Conservation (phyloP, 37 sponge, comb jelly and placozoan species). For the Agelas oroides region DNA sequence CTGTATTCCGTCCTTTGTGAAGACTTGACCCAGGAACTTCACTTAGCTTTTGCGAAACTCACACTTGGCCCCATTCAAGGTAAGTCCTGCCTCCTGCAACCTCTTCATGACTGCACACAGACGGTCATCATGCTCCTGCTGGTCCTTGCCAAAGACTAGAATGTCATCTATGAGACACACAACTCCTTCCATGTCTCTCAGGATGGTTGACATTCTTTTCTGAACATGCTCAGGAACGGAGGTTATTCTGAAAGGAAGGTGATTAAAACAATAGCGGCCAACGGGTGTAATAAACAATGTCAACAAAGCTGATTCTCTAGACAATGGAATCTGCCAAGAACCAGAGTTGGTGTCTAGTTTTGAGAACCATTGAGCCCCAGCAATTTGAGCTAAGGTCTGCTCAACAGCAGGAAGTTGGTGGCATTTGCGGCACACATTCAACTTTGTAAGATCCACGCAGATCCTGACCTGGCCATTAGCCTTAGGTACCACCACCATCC, state of each 20-base stretch:
- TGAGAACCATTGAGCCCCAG: constrained; percentile 37
- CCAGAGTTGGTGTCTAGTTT: constrained; percentile 53
- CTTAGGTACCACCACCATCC: constrained; percentile 57
- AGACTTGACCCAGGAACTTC: constrained; percentile 34
- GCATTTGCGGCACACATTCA: constrained; percentile 47
- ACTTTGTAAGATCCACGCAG: constrained; percentile 56
- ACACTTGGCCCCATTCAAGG: constrained; percentile 34
- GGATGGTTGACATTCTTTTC: constrained; percentile 23
- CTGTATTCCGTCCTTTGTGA: constrained; percentile 27
- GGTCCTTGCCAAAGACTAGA: constrained; percentile 19
- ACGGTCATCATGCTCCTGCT: constrained; percentile 49
- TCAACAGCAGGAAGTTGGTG: constrained; percentile 53
- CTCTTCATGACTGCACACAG: constrained; percentile 34
- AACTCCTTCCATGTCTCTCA: constrained; percentile 17
- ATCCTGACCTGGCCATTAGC: constrained; percentile 17
- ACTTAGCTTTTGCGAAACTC: constrained; percentile 4
- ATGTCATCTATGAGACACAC: constrained; percentile 57
- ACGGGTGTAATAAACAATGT: constrained; percentile 63
- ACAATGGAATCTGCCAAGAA: constrained; percentile 63
- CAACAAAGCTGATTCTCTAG: constrained; percentile 26
- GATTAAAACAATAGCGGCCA: constrained; percentile 46
- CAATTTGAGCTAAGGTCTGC: constrained; percentile 42
- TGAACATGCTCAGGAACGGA: constrained; percentile 52
- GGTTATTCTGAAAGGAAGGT: constrained; percentile 50
- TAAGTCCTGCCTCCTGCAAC: constrained; percentile 29